phyloP scores from a whole-genome alignment of 2,797 vertebrate genomes.

The Pelodytes ibericus region DNA sequence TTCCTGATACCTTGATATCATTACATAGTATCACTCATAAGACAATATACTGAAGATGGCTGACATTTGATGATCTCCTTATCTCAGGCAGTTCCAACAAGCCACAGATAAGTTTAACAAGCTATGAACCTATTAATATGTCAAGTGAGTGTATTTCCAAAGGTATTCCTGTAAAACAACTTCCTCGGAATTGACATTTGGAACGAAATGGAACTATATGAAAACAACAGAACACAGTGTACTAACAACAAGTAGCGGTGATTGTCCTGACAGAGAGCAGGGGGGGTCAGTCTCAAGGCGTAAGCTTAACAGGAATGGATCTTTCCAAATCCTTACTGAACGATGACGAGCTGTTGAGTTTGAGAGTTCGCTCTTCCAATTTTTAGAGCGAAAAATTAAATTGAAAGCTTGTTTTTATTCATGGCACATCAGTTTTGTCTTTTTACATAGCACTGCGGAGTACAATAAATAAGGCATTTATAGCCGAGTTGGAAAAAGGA shows the following conservation, averaged over 20 bases:
- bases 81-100: conserved; percentile 44
- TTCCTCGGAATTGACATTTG: conserved; percentile 45
- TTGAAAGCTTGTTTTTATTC: neutral
- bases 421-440: neutral
- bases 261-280: conserved; percentile 8
- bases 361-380: neutral
- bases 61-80: conserved; percentile 48
- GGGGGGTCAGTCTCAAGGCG: conserved; percentile 4
- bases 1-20: conserved; percentile 14
- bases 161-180: conserved; percentile 36
- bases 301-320: neutral
- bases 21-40: conserved; percentile 23
- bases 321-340: neutral
- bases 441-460: too few species aligned
- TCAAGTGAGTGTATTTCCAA: conserved; percentile 39
- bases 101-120: conserved; percentile 39
- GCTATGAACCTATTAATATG: conserved; percentile 50
- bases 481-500: too few species aligned
- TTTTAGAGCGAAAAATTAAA: neutral
- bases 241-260: conserved; percentile 11
- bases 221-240: conserved; percentile 15
- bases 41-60: conserved; percentile 17
- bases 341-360: neutral
- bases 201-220: conserved; percentile 26
- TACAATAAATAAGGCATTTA: too few species aligned